Percentiles rank a stretch among this genome's conserved stretches.
Conservation (phyloP, 2,888 invertebrate genomes). For the Enchytraeus crypticus region DNA sequence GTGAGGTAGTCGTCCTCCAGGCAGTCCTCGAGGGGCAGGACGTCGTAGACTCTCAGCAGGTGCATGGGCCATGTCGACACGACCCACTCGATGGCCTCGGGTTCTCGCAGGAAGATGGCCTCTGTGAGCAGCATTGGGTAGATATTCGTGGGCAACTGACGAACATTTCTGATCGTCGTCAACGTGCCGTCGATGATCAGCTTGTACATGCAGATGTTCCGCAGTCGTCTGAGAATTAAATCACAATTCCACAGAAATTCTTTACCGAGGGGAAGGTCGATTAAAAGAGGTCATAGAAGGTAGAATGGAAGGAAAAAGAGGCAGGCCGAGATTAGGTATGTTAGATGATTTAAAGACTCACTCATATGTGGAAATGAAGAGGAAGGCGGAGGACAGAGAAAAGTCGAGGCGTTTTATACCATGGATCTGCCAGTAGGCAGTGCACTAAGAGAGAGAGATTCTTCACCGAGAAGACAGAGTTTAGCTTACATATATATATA, state of each 20-base stretch:
- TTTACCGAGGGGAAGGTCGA: neutral
- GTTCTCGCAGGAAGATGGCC: conserved; percentile 37
- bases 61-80: conserved; percentile 38
- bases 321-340: too few species aligned
- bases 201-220: conserved; percentile 31
- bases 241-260: neutral
- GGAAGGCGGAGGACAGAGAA: too few species aligned
- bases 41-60: conserved; percentile 31
- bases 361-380: too few species aligned
- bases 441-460: too few species aligned
- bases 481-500: neutral
- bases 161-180: conserved; percentile 16
- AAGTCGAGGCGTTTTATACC: too few species aligned
- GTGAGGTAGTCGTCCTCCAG: conserved; percentile 34
- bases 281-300: too few species aligned
- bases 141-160: conserved; percentile 32
- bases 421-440: too few species aligned
- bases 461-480: neutral
- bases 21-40: conserved; percentile 35
- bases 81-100: conserved; percentile 33
- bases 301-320: too few species aligned
- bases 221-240: conserved; percentile 27
- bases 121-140: conserved; percentile 36
- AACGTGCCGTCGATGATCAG: conserved; percentile 23
- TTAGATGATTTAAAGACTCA: too few species aligned